Evolutionary conservation across 23 tunicate species (phyloP).

Genomic region (Ascidia mentula): DNA sequence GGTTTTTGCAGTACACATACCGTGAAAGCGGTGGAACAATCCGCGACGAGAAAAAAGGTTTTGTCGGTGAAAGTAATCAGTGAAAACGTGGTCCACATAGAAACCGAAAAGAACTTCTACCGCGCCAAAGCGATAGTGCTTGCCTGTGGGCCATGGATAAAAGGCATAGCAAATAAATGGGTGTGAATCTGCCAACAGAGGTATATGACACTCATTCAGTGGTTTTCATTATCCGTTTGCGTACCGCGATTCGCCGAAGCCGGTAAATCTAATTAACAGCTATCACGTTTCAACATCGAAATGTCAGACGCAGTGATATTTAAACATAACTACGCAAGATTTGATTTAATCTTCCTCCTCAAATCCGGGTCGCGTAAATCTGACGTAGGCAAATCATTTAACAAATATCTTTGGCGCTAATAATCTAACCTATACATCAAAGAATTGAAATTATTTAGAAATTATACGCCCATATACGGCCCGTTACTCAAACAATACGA

Average conservation of each 20-base stretch:
- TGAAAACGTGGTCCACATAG: slow-evolving; percentile 20
- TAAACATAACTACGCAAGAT: too few relatives aligned
- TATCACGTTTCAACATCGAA: too few relatives aligned
- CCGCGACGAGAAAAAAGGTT: slow-evolving; percentile 57
- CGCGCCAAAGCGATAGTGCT: slow-evolving; percentile 47
- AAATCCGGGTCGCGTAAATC: too few relatives aligned
- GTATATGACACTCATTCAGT: background rate
- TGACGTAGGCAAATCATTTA: too few relatives aligned
- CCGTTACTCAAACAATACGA: too few relatives aligned
- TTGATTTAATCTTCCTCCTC: too few relatives aligned
- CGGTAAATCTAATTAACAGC: too few relatives aligned
- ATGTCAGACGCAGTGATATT: too few relatives aligned
- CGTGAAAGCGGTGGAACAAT: slow-evolving; percentile 41
- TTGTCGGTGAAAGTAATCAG: background rate
- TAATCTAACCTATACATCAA: too few relatives aligned
- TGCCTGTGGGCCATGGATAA: slow-evolving; percentile 82
- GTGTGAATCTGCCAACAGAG: slow-evolving; percentile 41
- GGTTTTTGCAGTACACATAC: slow-evolving; percentile 15
- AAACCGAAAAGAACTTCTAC: slow-evolving; percentile 35
- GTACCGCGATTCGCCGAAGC: background rate
- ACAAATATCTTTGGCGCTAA: too few relatives aligned
- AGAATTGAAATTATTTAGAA: too few relatives aligned
- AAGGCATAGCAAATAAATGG: slow-evolving; percentile 13
- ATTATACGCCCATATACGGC: too few relatives aligned
- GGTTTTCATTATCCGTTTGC: background rate